A percentile compares a stretch with the other conserved stretches of the same genome.
phyloP scores from a whole-genome alignment of 2,797 vertebrate species.

The Dermochelys coriacea region DNA sequence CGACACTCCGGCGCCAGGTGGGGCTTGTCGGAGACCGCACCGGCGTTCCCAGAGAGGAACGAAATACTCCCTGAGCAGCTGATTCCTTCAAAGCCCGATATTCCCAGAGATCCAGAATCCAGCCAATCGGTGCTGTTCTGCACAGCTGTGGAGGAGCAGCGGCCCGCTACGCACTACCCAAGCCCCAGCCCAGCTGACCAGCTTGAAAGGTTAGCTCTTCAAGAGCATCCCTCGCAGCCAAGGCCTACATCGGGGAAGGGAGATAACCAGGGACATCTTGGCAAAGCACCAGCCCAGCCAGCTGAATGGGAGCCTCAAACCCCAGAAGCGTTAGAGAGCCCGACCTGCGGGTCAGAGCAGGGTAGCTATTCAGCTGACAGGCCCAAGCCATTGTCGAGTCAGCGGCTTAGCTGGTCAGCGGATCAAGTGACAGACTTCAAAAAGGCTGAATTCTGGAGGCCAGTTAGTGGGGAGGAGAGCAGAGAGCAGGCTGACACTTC shows the following conservation, averaged over 20 bases:
- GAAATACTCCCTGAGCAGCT: not conserved
- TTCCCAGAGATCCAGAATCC: not conserved
- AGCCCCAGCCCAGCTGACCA: rapidly evolving
- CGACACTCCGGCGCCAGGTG: not conserved
- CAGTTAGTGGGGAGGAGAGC: not conserved
- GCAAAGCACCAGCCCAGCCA: not conserved
- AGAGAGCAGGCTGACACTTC: rapidly evolving
- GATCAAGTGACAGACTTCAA: slow-evolving; percentile 68
- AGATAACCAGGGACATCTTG: not conserved
- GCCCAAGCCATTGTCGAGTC: not conserved
- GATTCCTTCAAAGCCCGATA: not conserved
- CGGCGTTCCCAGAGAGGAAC: not conserved
- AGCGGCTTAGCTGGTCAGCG: not conserved
- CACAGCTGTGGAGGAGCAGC: slow-evolving; percentile 61
- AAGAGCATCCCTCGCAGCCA: not conserved
- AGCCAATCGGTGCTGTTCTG: slow-evolving; percentile 30
- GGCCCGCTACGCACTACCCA: rapidly evolving
- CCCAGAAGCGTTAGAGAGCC: rapidly evolving
- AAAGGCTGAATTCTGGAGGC: slow-evolving; percentile 73
- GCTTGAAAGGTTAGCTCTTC: not conserved
- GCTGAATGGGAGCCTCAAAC: not conserved
- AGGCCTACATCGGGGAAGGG: rapidly evolving
- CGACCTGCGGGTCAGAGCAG: not conserved
- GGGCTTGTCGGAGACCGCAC: not conserved
- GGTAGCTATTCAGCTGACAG: not conserved